Conservation (phyloP, 2,797 vertebrate genomes). For the Labeo calbasu region DNA sequence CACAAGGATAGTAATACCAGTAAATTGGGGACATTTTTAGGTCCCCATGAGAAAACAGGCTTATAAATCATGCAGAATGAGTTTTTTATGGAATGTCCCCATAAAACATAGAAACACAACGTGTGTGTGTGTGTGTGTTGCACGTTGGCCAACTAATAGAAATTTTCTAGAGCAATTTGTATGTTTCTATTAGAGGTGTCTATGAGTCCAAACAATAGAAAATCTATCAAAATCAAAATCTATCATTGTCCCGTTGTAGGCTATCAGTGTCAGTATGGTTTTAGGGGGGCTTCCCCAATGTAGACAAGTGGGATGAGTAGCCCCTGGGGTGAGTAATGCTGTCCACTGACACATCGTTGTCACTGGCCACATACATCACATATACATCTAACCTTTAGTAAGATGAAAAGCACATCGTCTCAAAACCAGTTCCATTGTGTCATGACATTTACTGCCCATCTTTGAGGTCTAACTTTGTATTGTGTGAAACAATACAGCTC, state of each 20-base stretch:
- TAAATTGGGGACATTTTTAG: no score
- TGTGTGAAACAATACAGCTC: background rate
- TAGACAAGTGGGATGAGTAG: background rate
- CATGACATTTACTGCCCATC: background rate
- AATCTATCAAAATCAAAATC: background rate
- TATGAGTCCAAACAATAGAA: no score
- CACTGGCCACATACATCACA: slow-evolving; percentile 7
- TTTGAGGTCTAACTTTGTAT: background rate
- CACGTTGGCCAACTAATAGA: no score
- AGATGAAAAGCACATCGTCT: background rate
- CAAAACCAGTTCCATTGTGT: slow-evolving; percentile 12
- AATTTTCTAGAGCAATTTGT: no score
- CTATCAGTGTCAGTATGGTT: background rate
- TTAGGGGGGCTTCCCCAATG: slow-evolving; percentile 7
- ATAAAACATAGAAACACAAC: no score
- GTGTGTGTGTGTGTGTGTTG: no score
- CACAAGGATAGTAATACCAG: no score
- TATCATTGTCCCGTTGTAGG: background rate
- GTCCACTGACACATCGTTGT: slow-evolving; percentile 21
- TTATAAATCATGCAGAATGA: no score
- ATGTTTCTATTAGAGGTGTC: no score
- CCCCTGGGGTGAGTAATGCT: slow-evolving; percentile 29
- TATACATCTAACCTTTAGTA: background rate
- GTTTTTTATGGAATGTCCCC: no score
- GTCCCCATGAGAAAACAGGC: no score